Conservation (phyloP, 1,140 invertebrate genomes). For the Cydia strobilella region DNA sequence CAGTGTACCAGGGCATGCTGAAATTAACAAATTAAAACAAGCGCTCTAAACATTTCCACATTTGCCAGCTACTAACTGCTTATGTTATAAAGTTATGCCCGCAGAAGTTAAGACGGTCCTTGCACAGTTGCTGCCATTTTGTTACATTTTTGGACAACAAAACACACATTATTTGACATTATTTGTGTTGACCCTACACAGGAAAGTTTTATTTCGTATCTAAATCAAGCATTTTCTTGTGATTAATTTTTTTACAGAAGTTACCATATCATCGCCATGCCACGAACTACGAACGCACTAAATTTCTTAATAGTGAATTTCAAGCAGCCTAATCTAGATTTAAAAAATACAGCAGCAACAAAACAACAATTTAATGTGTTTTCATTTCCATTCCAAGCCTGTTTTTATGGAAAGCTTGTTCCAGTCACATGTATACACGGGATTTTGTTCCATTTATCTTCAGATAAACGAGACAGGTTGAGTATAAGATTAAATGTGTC, state of each 20-base stretch:
- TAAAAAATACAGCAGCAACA: neutral
- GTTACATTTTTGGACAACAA: neutral
- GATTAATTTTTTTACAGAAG: too few species aligned
- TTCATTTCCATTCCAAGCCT: conserved; percentile 13
- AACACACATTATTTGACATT: too few species aligned
- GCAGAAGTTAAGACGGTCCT: conserved; percentile 11
- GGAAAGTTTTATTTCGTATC: too few species aligned
- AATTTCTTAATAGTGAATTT: neutral
- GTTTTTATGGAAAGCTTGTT: conserved; percentile 22
- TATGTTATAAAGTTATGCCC: conserved; percentile 18
- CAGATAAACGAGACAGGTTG: conserved; percentile 31
- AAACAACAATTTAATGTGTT: neutral
- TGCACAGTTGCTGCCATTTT: conserved; percentile 5
- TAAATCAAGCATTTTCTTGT: too few species aligned
- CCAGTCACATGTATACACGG: conserved; percentile 24
- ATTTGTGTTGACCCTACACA: neutral
- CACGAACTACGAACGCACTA: neutral
- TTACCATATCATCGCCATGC: too few species aligned
- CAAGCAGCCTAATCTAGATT: neutral
- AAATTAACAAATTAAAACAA: conserved; percentile 20
- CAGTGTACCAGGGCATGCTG: neutral
- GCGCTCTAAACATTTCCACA: conserved; percentile 23
- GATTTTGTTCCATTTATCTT: conserved; percentile 27
- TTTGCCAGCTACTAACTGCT: conserved; percentile 11
- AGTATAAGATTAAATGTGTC: conserved; percentile 32